Evolutionary conservation across 2,113 vertebrate genomes (phyloP), one percentile per base, ranked within the genome.

Genomic region (Casuarius casuarius): DNA sequence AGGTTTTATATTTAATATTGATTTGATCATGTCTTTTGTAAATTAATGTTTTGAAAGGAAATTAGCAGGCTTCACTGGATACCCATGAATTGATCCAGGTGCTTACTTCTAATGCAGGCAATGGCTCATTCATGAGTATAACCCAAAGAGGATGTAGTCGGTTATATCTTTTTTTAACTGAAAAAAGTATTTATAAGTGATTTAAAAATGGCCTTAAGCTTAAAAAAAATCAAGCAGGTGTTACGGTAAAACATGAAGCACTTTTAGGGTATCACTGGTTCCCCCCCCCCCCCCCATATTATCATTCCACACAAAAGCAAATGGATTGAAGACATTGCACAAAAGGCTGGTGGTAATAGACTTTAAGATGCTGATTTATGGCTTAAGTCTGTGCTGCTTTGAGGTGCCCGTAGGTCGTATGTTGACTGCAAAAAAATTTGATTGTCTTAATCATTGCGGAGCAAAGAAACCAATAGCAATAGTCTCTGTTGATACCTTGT

Each of bases 41-140:
- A 84, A 65, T 70, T 51, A 42, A 79, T 76, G 26, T 66, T 61
- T 95, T 72, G 66, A 92, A 83, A 95, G 94, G 95, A 97, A 98
- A 96, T 91, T 82, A 92, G 46, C 5, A 3, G 92, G 31, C 93
- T 95, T 95, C 44, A 4, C 95, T 97, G 96, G 97, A 97, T 95
- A 84, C 97, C 96, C 97, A 95, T 97, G 98, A 97, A 74, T 96
- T 97, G 80, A 82, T 92, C 97, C 98, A 98, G 97, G 97, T 98
- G 98, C 82, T 80, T 70, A 80, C 85, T 97, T 95, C 95, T 96
- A 59, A 85, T 82, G 65, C 79, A 95, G 70, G 54, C 75, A 95
- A 92, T 77, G 74, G 46, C 35, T 90, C 65, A 94, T 68, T 83
- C 93, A 92, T 74, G 84, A 94, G 85, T 26, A 3, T 40, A 89